Base-by-base conservation (phyloP, 2,797 vertebrate species). In the Pempheris klunzingeri region DNA sequence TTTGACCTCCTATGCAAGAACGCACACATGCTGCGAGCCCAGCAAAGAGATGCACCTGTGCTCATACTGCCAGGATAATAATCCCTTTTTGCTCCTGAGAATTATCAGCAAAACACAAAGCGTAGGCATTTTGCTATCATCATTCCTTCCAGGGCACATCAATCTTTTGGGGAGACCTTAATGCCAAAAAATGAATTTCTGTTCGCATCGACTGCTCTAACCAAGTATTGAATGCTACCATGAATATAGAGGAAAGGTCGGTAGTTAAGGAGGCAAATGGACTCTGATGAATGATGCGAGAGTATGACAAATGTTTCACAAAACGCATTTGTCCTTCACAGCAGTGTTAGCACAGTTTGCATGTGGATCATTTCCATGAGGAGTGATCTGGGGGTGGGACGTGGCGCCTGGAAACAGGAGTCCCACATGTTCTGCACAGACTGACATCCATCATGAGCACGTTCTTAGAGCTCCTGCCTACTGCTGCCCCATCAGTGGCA, bases 361-460 rank as follows among this genome's bases (percentile, higher is more conserved):
- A 72, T 62, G 82, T 39, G 39, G 71, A 87, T 88, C 79, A 73
- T 86, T 86, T 90, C 84, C 82, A 79, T 54, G 55, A 72, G 62
- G 80, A 73, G 65, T 47, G 78, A 79, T 85, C 68, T 72, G 74
- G 86, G 77, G 80, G 77, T 49, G 82, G 78, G 53, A 71, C 0
- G 36, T 10, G 32, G 47, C 30, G 77, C 49, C 30, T 60, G 58
- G 69, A 83, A 74, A 86, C 57, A 47, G 81, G 79, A 88, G 74
- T 73, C 82, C 80, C 86, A 88, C 88, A 87, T 88, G 86, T 86
- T 90, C 82, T 26, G 61, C 74, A 44, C 64, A 73, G 88, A 85
- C 81, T 82, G 85, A 81, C 88, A 89, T 92, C 85, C 85, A 89
- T 90, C 84, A 89, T 61, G 44, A 72, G 79, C 77, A 71, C 53